phyloP scores from a whole-genome alignment of 1,140 invertebrate genomes.

The Heliconius melpomene region DNA sequence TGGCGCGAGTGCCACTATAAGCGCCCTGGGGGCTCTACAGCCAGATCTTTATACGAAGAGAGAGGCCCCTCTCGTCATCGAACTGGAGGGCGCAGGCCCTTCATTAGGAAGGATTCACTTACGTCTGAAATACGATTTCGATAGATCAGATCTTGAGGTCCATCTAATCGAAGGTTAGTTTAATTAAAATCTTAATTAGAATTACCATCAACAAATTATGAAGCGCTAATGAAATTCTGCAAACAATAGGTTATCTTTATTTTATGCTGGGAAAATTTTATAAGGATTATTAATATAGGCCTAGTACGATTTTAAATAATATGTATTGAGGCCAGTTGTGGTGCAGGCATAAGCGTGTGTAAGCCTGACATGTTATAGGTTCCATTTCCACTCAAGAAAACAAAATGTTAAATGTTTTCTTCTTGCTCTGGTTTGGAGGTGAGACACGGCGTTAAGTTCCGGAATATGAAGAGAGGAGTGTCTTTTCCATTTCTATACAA shows the following conservation, averaged over 20 bases:
- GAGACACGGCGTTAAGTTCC: no score
- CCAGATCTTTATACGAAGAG: conserved; percentile 91
- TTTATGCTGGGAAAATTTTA: background rate
- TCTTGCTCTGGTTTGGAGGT: no score
- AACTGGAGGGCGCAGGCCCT: conserved; percentile 82
- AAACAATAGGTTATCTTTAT: background rate
- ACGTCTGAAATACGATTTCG: conserved; percentile 93
- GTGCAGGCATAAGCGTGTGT: no score
- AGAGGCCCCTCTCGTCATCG: conserved; percentile 88
- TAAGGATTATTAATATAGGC: no score
- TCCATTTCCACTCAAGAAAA: no score
- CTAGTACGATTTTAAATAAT: no score
- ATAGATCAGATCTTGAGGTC: conserved; percentile 92
- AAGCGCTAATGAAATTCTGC: background rate
- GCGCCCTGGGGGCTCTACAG: conserved; percentile 91
- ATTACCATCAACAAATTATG: background rate
- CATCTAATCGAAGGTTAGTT: conserved; percentile 91
- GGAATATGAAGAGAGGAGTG: no score
- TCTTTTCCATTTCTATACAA: no score
- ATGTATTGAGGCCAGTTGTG: no score
- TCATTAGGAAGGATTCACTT: conserved; percentile 90
- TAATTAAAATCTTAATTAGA: conserved; percentile 10
- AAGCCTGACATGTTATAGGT: no score
- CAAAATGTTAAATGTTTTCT: no score
- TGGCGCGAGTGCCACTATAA: conserved; percentile 78